phyloP scores from a whole-genome alignment of 1,140 invertebrate species.

The Ceratina japonica region DNA sequence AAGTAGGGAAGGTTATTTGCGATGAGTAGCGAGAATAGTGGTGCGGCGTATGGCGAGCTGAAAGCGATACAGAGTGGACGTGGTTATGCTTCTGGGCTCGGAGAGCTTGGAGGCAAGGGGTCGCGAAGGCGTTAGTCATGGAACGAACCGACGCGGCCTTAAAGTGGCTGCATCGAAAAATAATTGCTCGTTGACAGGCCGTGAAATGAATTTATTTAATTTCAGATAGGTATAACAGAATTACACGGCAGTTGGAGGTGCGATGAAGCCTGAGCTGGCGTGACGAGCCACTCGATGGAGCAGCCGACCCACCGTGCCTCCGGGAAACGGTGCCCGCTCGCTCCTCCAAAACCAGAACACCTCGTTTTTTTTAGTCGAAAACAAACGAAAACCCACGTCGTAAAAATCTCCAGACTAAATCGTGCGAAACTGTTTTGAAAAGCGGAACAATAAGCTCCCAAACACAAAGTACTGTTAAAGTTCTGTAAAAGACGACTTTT shows the following conservation, averaged over 20 bases:
- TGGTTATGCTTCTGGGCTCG: conserved; percentile 70
- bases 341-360: background rate
- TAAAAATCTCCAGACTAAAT: no score
- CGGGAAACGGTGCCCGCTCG: conserved; percentile 14
- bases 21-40: background rate
- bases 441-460: no score
- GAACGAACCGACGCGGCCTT: conserved; percentile 69
- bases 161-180: conserved; percentile 77
- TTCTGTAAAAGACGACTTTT: no score
- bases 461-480: no score
- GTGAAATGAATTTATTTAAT: conserved; percentile 81
- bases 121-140: conserved; percentile 73
- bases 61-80: conserved; percentile 27
- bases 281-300: conserved; percentile 44
- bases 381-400: no score
- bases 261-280: conserved; percentile 73
- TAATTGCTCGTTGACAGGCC: conserved; percentile 80
- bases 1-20: background rate
- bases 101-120: conserved; percentile 49
- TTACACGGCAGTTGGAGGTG: conserved; percentile 78
- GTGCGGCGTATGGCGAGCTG: no score
- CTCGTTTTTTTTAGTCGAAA: no score
- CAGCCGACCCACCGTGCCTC: conserved; percentile 10
- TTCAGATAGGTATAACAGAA: conserved; percentile 78
- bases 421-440: no score